Conservation (phyloP, 2,797 vertebrate genomes). For the Labeo calbasu region DNA sequence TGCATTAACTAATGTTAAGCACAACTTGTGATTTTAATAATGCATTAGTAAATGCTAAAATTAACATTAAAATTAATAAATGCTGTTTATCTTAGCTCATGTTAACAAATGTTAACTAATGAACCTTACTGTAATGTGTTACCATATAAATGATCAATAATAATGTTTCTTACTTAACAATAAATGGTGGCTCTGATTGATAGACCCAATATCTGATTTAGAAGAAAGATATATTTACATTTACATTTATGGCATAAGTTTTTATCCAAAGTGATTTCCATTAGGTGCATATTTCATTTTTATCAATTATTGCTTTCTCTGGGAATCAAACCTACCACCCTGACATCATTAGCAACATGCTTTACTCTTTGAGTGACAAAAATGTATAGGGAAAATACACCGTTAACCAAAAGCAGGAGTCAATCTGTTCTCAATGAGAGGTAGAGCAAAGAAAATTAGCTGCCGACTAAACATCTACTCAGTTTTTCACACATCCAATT, state of each 20-base stretch:
- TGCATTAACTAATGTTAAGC: too few relatives aligned
- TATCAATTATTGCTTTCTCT: too few relatives aligned
- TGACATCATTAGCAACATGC: not conserved
- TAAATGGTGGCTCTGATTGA: not conserved
- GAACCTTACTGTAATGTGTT: too few relatives aligned
- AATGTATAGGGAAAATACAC: not conserved
- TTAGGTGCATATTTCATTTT: too few relatives aligned
- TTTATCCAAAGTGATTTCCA: not conserved
- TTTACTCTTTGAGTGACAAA: not conserved
- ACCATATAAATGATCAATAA: not conserved
- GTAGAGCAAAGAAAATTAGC: not conserved
- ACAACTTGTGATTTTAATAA: too few relatives aligned
- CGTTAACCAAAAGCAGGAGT: not conserved
- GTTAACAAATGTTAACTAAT: too few relatives aligned
- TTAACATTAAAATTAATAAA: too few relatives aligned
- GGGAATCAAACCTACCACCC: too few relatives aligned
- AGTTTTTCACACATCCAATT: slow-evolving; percentile 3
- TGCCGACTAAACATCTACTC: slow-evolving; percentile 30
- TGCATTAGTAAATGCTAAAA: too few relatives aligned
- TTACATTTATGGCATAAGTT: not conserved
- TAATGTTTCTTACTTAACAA: not conserved
- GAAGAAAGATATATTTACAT: not conserved
- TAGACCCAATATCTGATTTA: not conserved
- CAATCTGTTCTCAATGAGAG: not conserved
- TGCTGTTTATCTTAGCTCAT: too few relatives aligned